Conservation (phyloP, 37 sponge, comb jelly and placozoan genomes). For the Tethya wilhelma region DNA sequence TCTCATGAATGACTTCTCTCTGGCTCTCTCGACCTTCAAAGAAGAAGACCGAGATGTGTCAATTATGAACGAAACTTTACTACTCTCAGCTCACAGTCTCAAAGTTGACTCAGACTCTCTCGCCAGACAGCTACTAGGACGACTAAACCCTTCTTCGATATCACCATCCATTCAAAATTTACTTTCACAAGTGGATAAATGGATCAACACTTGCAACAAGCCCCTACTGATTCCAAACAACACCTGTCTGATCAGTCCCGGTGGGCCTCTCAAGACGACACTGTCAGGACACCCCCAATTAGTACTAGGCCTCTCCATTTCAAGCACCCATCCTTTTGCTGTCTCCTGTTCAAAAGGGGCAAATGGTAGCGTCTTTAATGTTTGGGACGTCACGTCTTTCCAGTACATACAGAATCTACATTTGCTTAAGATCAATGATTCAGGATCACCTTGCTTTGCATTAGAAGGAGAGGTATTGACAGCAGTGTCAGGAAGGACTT, state of each 20-base stretch:
- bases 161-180: conserved; percentile 2
- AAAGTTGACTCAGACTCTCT: conserved; percentile 23
- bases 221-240: conserved; percentile 34
- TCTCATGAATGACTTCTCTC: conserved; percentile 41
- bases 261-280: conserved; percentile 59
- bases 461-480: background rate
- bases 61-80: conserved; percentile 37
- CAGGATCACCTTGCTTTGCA: background rate
- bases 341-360: conserved; percentile 46
- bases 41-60: conserved; percentile 29
- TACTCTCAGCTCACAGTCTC: conserved; percentile 39
- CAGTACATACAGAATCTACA: conserved; percentile 29
- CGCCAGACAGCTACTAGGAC: conserved; percentile 55
- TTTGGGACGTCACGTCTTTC: conserved; percentile 52
- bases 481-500: background rate
- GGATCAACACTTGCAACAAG: conserved; percentile 4
- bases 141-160: conserved; percentile 13
- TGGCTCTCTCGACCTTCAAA: background rate
- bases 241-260: conserved; percentile 62
- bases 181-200: conserved; percentile 12
- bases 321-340: background rate
- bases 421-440: conserved; percentile 14
- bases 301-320: conserved; percentile 10
- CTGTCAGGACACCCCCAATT: conserved; percentile 61
- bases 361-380: conserved; percentile 23